These are phyloP conservation scores for Vireo altiloquus DNA, from an alignment of 2,113 vertebrate genomes.

Conservation along the genomic window DNA sequence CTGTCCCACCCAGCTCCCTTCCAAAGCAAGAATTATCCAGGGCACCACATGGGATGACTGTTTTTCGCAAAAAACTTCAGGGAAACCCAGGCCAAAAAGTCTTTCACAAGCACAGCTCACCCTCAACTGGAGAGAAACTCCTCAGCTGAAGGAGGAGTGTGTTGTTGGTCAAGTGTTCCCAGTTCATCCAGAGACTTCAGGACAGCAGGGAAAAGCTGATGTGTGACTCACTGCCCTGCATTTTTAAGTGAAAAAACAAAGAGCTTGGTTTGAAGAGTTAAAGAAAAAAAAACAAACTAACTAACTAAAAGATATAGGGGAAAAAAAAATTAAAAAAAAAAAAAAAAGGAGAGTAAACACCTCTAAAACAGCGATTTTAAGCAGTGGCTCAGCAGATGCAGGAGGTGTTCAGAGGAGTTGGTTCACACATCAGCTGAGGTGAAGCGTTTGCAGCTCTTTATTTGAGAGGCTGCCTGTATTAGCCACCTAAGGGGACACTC, in stretches of 20 bases:
- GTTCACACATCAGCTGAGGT: background rate
- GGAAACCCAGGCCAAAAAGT: background rate
- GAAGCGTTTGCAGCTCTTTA: background rate
- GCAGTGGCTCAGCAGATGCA: background rate
- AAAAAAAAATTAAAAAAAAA: background rate
- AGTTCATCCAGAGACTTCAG: background rate
- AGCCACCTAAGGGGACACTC: conserved; percentile 2
- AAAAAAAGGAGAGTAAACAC: background rate
- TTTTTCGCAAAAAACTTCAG: background rate
- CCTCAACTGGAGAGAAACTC: background rate
- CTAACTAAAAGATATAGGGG: no score
- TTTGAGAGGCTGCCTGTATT: background rate
- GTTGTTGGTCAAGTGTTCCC: background rate
- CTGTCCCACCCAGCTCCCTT: background rate
- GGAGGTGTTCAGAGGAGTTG: background rate
- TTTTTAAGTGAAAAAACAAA: conserved; percentile 4
- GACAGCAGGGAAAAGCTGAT: background rate
- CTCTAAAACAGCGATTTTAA: background rate
- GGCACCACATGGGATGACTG: background rate
- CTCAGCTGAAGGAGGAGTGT: background rate
- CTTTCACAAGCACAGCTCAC: background rate
- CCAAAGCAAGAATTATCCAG: background rate
- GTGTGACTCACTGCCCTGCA: background rate
- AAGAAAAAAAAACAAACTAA: background rate
- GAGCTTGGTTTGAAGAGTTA: background rate